These are phyloP conservation scores for Melanotaenia parkinsoni DNA, from an alignment of 2,797 vertebrate species.

Conservation along the genomic window DNA sequence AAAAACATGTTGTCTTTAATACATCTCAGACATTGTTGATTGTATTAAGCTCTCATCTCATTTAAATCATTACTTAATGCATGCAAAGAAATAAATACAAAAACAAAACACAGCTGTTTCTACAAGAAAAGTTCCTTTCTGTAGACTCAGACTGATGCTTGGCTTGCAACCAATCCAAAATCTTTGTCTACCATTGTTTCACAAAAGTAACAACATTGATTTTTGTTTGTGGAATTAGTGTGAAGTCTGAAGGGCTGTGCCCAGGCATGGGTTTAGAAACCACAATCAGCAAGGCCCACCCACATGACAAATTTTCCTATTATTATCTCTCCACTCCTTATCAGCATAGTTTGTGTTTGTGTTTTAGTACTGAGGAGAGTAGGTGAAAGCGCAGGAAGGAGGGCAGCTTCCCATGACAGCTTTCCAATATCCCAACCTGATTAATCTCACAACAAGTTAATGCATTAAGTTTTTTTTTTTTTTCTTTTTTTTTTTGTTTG, in stretches of 20 bases:
- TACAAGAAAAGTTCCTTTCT: background rate
- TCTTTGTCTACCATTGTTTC: conserved; percentile 43
- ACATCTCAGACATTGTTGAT: conserved; percentile 2
- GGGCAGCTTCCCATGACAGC: conserved; percentile 40
- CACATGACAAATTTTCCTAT: conserved; percentile 39
- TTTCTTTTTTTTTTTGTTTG: background rate
- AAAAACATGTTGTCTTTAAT: background rate
- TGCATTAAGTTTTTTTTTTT: conserved; percentile 26
- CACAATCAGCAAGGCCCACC: conserved; percentile 38
- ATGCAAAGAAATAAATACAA: background rate
- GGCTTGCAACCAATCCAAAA: conserved; percentile 7
- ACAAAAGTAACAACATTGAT: conserved; percentile 30
- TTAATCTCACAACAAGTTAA: conserved; percentile 51
- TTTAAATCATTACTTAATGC: conserved; percentile 2
- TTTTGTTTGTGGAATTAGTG: conserved; percentile 38
- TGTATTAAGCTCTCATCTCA: background rate
- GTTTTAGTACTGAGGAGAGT: conserved; percentile 43
- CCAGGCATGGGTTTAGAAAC: conserved; percentile 7
- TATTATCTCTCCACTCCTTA: conserved; percentile 48
- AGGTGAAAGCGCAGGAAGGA: conserved; percentile 34
- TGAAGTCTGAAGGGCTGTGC: conserved; percentile 1
- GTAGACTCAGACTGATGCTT: background rate
- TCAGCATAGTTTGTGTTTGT: conserved; percentile 56
- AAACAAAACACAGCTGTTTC: background rate
- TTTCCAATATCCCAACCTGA: conserved; percentile 55